Conservation (phyloP, 2,113 vertebrate species). For the Microcebus jonahi region DNA sequence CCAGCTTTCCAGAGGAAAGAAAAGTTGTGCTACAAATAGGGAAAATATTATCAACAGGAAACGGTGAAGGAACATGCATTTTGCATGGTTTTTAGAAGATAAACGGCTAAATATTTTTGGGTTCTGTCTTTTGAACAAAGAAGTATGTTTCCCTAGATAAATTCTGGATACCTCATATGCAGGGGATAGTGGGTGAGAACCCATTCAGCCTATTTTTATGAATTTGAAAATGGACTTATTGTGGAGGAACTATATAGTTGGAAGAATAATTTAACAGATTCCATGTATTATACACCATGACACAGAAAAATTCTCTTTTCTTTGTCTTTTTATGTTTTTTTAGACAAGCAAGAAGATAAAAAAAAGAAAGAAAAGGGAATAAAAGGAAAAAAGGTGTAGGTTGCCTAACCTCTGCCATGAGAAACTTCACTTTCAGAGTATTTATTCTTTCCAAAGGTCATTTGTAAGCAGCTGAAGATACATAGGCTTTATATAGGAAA, state of each 20-base stretch:
- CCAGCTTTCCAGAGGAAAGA: constrained; percentile 63
- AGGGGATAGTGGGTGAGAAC: background rate
- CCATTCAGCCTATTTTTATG: background rate
- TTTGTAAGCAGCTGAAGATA: constrained; percentile 67
- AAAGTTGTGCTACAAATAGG: constrained; percentile 43
- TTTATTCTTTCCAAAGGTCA: constrained; percentile 63
- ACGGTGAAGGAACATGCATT: constrained; percentile 45
- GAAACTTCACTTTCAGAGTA: constrained; percentile 38
- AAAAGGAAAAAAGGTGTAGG: background rate
- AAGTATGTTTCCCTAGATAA: constrained; percentile 70
- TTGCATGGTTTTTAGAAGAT: constrained; percentile 67
- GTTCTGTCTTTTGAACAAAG: constrained; percentile 23
- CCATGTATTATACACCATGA: background rate
- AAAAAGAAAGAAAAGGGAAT: background rate
- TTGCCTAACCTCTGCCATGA: background rate
- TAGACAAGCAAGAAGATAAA: background rate
- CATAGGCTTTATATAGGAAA: constrained; percentile 37
- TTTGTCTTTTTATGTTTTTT: background rate
- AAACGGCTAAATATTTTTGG: constrained; percentile 65
- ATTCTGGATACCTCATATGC: background rate
- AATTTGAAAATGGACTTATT: background rate
- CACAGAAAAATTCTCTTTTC: background rate
- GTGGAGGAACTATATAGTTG: background rate
- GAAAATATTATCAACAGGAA: constrained; percentile 77
- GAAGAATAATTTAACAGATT: constrained; percentile 19